phyloP scores from a whole-genome alignment of 37 sponge, comb jelly and placozoan species.

The Haliclona indistincta region DNA sequence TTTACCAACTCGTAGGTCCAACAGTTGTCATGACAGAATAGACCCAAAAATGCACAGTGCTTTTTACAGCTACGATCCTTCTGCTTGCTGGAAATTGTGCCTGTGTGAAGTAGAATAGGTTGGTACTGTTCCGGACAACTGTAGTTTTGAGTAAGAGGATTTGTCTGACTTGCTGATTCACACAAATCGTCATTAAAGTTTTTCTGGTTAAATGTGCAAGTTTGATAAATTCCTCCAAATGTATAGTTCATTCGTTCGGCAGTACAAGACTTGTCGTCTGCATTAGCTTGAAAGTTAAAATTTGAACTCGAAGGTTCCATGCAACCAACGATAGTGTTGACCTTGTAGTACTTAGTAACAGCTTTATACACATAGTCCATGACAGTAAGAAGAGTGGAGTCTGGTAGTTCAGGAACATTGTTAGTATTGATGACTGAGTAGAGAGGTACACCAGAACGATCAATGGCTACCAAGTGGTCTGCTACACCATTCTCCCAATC shows the following conservation, averaged over 20 bases:
- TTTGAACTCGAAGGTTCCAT: slow-evolving; percentile 47
- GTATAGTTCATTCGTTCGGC: slow-evolving; percentile 36
- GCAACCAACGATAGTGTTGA: slow-evolving; percentile 70
- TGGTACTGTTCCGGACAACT: slow-evolving; percentile 48
- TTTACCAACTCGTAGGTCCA: not conserved
- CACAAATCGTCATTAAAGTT: slow-evolving; percentile 36
- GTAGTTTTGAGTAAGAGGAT: slow-evolving; percentile 59
- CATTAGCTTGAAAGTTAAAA: slow-evolving; percentile 70
- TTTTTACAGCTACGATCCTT: too few relatives aligned
- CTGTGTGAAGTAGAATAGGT: slow-evolving; percentile 55
- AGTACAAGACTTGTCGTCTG: slow-evolving; percentile 51
- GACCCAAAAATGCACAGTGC: too few relatives aligned
- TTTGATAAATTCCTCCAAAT: slow-evolving; percentile 82
- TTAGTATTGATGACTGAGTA: slow-evolving; percentile 49
- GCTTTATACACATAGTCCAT: slow-evolving; percentile 44
- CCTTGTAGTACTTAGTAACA: slow-evolving; percentile 61
- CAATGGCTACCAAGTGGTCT: slow-evolving; percentile 68
- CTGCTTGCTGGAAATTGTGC: slow-evolving; percentile 32
- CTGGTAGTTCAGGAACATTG: slow-evolving; percentile 63
- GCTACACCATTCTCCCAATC: slow-evolving; percentile 78
- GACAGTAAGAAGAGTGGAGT: slow-evolving; percentile 33
- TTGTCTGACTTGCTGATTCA: slow-evolving; percentile 27
- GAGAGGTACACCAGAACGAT: slow-evolving; percentile 69
- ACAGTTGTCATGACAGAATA: slow-evolving; percentile 11
- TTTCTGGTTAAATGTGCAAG: slow-evolving; percentile 31